Percentiles rank a stretch among this genome's conserved stretches.
Evolutionary conservation across 2,113 vertebrate species (phyloP).

Genomic region (Brienomyrus brachyistius): DNA sequence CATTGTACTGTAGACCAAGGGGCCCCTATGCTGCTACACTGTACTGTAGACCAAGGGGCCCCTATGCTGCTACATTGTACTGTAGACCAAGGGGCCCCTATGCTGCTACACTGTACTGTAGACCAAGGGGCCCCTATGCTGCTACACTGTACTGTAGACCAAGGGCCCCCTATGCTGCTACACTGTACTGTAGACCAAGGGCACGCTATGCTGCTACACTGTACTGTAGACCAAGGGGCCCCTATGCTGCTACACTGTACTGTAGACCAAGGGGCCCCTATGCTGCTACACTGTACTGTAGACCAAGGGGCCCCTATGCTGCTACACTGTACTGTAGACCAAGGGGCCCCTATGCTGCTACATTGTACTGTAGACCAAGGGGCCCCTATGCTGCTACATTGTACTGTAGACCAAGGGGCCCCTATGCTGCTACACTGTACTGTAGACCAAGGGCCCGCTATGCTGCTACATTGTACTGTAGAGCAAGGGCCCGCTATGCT

Average conservation of each 20-base stretch:
- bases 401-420: neutral
- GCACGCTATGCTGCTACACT: neutral
- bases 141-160: neutral
- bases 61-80: neutral
- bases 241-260: neutral
- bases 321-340: neutral
- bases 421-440: neutral
- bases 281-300: neutral
- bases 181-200: neutral
- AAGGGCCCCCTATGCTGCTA: neutral
- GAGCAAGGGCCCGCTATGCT: neutral
- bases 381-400: neutral
- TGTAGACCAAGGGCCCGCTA: neutral
- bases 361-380: neutral
- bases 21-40: neutral
- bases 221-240: too few relatives aligned
- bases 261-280: neutral
- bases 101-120: neutral
- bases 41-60: neutral
- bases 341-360: neutral
- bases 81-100: neutral
- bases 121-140: neutral
- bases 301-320: neutral
- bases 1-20: neutral
- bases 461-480: neutral